Conservation (phyloP, 2,888 invertebrate species). For the Harpagoxenus sublaevis region DNA sequence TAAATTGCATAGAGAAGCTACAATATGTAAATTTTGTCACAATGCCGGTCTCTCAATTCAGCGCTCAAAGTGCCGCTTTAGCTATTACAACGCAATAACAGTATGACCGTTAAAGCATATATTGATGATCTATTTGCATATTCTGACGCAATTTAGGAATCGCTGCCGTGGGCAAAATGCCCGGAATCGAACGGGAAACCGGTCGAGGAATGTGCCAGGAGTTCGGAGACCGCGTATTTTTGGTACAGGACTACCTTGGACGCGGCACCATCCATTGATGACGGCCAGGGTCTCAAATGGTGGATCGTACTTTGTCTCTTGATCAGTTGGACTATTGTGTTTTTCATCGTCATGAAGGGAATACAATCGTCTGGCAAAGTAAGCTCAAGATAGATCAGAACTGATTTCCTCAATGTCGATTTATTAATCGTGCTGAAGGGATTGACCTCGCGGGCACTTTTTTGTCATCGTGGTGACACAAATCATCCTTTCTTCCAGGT, state of each 20-base stretch:
- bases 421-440: background rate
- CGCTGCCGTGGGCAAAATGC: constrained; percentile 95
- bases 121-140: constrained; percentile 49
- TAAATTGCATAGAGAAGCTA: background rate
- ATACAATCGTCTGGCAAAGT: constrained; percentile 98
- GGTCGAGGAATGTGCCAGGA: constrained; percentile 94
- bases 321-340: constrained; percentile 96
- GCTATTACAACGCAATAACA: constrained; percentile 33
- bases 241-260: constrained; percentile 97
- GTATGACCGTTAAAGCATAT: constrained; percentile 16
- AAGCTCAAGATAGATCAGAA: constrained; percentile 56
- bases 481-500: constrained; percentile 88
- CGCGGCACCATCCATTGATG: constrained; percentile 94
- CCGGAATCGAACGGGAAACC: constrained; percentile 90
- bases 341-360: constrained; percentile 98
- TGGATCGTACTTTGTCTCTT: constrained; percentile 96
- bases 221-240: constrained; percentile 96
- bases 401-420: background rate
- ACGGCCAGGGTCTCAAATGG: constrained; percentile 95
- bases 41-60: background rate
- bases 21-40: constrained; percentile 23
- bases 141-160: constrained; percentile 87
- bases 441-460: background rate
- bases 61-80: constrained; percentile 7
- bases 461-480: background rate